Base-by-base conservation (phyloP, 2,797 vertebrate genomes). In the Lepus townsendii region DNA sequence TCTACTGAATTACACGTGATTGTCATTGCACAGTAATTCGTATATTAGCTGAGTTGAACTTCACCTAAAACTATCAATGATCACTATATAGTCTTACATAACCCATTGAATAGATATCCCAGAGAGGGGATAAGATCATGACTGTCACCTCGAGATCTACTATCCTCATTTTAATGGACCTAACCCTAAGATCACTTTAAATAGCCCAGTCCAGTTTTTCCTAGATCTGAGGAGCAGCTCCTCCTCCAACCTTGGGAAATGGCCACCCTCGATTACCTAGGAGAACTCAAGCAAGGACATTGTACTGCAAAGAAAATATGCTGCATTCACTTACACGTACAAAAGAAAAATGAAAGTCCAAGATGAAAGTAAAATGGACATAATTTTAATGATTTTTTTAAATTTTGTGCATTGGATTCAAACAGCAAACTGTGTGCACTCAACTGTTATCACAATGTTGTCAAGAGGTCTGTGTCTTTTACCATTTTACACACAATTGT, bases 341-440 rank as follows among this genome's bases (percentile, higher is more conserved):
- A 93, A 83, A 69, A 68, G 52, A 94, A 95, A 95, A 97, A 96
- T 88, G 57, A 95, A 94, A 62, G 50, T 91, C 97, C 96, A 97
- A 97, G 95, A 93, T 97, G 97, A 97, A 98, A 98, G 96, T 98
- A 97, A 98, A 98, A 98, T 93, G 96, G 97, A 98, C 92, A 93
- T 95, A 97, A 98, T 98, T 98, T 98, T 98, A 98, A 99, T 98
- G 97, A 93, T 98, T 92, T 96, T 94, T 98, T 89, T 88, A 98
- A 98, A 99, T 99, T 98, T 98, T 99, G 99, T 99, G 99, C 99
- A 99, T 99, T 99, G 98, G 98, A 98, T 99, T 99, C 98, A 99
- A 99, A 99, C 98, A 99, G 98, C 99, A 99, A 99, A 99, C 98
- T 99, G 99, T 99, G 99, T 99, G 99, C 98, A 99, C 99, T 98